Conservation (phyloP, 2,797 vertebrate species). For the Cirrhinus mrigala region DNA sequence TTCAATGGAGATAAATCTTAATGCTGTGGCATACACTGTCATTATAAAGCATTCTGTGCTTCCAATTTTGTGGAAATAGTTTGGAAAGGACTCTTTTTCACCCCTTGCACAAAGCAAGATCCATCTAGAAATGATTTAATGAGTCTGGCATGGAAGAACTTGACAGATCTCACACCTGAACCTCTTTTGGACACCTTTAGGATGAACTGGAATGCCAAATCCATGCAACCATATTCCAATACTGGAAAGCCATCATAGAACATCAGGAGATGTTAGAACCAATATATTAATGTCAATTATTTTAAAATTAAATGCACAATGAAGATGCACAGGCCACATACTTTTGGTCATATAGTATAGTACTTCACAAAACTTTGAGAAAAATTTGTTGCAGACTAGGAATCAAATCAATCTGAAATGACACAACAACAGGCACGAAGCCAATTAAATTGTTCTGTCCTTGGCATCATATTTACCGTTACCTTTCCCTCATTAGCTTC, state of each 20-base stretch:
- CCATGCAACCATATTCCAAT: not conserved
- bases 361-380: not conserved
- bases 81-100: not conserved
- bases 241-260: not conserved
- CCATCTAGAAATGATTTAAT: not conserved
- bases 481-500: conserved; percentile 41
- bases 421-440: conserved; percentile 2
- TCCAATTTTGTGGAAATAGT: not conserved
- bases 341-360: not conserved
- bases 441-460: conserved; percentile 21
- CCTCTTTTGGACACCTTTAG: not conserved
- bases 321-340: not conserved
- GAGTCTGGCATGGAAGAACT: conserved; percentile 4
- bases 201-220: not conserved
- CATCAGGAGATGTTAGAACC: not conserved
- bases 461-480: conserved; percentile 29
- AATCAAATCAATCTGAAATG: conserved; percentile 10
- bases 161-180: conserved; percentile 4
- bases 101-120: not conserved
- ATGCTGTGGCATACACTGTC: not conserved
- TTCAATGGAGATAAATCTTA: not conserved
- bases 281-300: not conserved
- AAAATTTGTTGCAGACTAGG: not conserved
- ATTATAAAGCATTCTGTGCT: not conserved
- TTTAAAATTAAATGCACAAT: not conserved